Conservation (phyloP, 64 coral and sea anemone genomes). For the Stylophora pistillata region DNA sequence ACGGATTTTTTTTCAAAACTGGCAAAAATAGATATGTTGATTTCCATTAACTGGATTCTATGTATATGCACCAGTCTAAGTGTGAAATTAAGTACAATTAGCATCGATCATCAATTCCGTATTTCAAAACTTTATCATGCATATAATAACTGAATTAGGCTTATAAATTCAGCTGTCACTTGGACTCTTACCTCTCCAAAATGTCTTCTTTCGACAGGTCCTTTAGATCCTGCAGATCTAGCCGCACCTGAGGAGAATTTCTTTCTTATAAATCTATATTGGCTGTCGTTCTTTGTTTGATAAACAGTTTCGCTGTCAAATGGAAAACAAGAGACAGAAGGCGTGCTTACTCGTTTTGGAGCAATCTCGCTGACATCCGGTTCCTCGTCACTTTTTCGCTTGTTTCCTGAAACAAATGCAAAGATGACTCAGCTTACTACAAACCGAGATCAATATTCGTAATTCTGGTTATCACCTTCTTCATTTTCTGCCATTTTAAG, state of each 20-base stretch:
- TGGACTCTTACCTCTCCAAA: constrained; percentile 19
- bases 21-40: too few species aligned
- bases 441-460: not conserved
- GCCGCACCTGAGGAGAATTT: constrained; percentile 17
- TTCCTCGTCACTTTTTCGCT: constrained; percentile 48
- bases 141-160: not conserved
- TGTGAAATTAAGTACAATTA: not conserved
- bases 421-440: not conserved
- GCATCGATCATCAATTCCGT: not conserved
- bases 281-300: not conserved
- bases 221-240: constrained; percentile 47
- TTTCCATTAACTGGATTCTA: too few species aligned
- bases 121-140: not conserved
- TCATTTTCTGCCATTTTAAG: constrained; percentile 80
- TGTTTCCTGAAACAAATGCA: constrained; percentile 61
- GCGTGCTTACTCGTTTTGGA: constrained; percentile 74
- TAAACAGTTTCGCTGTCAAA: not conserved
- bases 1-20: too few species aligned
- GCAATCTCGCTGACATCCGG: constrained; percentile 37
- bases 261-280: not conserved
- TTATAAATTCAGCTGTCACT: not conserved
- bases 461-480: constrained; percentile 70
- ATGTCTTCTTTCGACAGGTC: constrained; percentile 33
- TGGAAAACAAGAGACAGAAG: not conserved
- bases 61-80: not conserved